A percentile compares a stretch with the other conserved stretches of the same genome.
These are phyloP conservation scores for Cricetomys ansorgei DNA, from an alignment of 2,113 vertebrate species.

Conservation along the genomic window DNA sequence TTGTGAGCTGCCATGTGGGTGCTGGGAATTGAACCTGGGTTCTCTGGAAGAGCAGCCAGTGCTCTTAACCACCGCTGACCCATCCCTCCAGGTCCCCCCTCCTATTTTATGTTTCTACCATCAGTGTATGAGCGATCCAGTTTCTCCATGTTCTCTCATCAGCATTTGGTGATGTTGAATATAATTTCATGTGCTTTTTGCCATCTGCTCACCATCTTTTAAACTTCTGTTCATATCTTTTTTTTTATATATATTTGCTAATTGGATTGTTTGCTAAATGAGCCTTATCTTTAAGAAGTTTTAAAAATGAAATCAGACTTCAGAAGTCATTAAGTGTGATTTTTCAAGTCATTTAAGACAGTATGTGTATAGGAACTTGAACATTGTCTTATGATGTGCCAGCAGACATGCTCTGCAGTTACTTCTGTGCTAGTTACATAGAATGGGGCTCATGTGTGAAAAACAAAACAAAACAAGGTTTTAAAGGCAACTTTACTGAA, in stretches of 20 bases:
- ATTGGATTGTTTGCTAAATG: constrained; percentile 48
- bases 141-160: not conserved
- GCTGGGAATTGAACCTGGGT: too few species aligned
- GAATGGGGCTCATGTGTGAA: not conserved
- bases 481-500: constrained; percentile 9
- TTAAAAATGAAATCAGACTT: constrained; percentile 11
- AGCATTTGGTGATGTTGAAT: constrained; percentile 2
- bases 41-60: too few species aligned
- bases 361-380: constrained; percentile 8
- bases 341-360: constrained; percentile 46
- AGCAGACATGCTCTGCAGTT: not conserved
- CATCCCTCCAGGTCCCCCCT: too few species aligned
- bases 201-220: not conserved
- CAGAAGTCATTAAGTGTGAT: constrained; percentile 34
- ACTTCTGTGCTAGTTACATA: not conserved
- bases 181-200: not conserved
- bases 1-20: too few species aligned
- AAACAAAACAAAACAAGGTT: constrained; percentile 24
- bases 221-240: constrained; percentile 15
- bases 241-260: not conserved
- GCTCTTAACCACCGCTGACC: too few species aligned
- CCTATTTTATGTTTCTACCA: not conserved
- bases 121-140: not conserved
- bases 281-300: constrained; percentile 18
- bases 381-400: not conserved